Base-by-base conservation (phyloP, 2,888 invertebrate species). In the Apoda limacodes region DNA sequence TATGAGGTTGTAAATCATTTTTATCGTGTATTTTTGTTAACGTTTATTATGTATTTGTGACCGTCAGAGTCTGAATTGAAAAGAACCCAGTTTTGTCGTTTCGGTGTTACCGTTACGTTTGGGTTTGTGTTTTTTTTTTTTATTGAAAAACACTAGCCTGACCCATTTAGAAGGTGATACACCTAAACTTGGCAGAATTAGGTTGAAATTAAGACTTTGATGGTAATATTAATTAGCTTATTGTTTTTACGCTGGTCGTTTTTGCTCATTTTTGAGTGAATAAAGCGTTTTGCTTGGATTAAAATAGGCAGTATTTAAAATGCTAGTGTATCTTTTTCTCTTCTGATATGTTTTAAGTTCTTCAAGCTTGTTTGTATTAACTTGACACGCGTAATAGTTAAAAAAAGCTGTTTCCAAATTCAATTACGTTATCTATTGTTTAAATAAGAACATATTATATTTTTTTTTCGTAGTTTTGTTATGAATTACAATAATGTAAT, bases 1-100 rank as follows among this genome's bases (percentile, higher is more conserved):
- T 75, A 71, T 60, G 70, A 66, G 68, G 72, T 74, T 76, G 74
- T 78, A 78, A 78, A 80, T 80, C 75, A 75, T 78, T 76, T 75
- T 70, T 72, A 72, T 65, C 61, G 48, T 76, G 67, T 78, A 74
- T 50, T 74, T 75, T 76, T 76, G 66, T 75, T 78, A 74, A 75
- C 68, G n/a, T 71, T 72, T 76, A 72, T 75, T 70, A 62, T 58
- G 60, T 67, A 59, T 28, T 17, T n/a, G n/a, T n/a, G n/a, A n/a
- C n/a, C n/a, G n/a, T n/a, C n/a, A n/a, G 32, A 42, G 33, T 39
- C 32, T 44, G 34, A 68, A 67, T 67, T 52, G 52, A 57, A 52
- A 63, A 65, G 65, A 67, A 67, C 65, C 55, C 58, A 59, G 48
- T 58, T 60, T 30, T 28, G 32, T 37, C 31, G 45, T 39, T 43